Evolutionary conservation across 2,113 vertebrate genomes (phyloP).

Genomic region (Blennius ocellaris): DNA sequence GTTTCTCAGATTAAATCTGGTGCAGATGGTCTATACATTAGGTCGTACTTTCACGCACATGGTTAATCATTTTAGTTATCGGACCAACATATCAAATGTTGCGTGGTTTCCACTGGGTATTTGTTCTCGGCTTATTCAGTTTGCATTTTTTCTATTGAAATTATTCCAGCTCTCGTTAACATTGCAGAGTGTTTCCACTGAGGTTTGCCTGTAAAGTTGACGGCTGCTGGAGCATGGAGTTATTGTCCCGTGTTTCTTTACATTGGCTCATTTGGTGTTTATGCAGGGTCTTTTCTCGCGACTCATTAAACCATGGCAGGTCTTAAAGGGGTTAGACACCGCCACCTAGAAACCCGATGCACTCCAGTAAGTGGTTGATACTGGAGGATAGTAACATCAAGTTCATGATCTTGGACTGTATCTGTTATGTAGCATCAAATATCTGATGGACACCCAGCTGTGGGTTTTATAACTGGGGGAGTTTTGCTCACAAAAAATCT

Average conservation of each 20-base stretch:
- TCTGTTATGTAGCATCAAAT: conserved; percentile 16
- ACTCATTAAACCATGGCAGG: conserved; percentile 3
- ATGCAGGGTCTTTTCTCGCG: not conserved
- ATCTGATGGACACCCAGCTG: conserved; percentile 23
- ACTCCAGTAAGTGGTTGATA: conserved; percentile 17
- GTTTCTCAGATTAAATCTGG: too few species aligned
- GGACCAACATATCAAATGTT: not conserved
- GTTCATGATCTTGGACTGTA: conserved; percentile 37
- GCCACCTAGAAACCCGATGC: not conserved
- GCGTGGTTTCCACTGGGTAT: too few species aligned
- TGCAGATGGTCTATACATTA: too few species aligned
- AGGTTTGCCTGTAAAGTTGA: not conserved
- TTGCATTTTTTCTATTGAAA: not conserved
- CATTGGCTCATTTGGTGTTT: conserved; percentile 2
- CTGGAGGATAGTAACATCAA: conserved; percentile 17
- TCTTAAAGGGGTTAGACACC: not conserved
- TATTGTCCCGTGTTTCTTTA: not conserved
- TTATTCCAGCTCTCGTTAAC: conserved; percentile 18
- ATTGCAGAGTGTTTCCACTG: not conserved
- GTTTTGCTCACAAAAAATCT: conserved; percentile 21
- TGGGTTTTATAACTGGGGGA: conserved; percentile 3
- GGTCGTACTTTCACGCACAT: too few species aligned
- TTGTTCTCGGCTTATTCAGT: not conserved
- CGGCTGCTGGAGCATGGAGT: not conserved
- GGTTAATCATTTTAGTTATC: not conserved